Evolutionary conservation across 1,140 invertebrate species (phyloP).

Genomic region (Temnothorax curvispinosus): DNA sequence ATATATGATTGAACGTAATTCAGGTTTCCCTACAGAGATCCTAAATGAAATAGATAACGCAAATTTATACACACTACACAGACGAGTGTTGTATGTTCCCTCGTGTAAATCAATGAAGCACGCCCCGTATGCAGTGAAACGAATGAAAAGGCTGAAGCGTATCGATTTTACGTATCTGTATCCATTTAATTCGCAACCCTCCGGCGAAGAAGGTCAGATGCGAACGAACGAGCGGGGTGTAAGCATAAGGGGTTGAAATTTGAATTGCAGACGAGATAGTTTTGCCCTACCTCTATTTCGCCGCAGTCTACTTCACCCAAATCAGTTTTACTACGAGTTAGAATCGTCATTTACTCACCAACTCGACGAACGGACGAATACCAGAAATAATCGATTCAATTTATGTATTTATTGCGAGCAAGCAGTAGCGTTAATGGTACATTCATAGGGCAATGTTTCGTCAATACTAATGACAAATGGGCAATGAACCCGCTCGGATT

Average conservation of each 20-base stretch:
- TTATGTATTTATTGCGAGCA: conserved; percentile 78
- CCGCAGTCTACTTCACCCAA: conserved; percentile 64
- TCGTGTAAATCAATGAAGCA: conserved; percentile 27
- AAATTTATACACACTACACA: conserved; percentile 41
- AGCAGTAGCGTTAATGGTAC: conserved; percentile 72
- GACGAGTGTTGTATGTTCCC: conserved; percentile 12
- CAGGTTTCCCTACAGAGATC: not conserved
- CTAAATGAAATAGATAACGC: conserved; percentile 41
- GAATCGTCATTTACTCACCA: conserved; percentile 75
- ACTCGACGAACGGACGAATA: conserved; percentile 62
- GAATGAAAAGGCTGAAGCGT: conserved; percentile 61
- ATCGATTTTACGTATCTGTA: conserved; percentile 76
- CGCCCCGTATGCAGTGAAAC: not conserved
- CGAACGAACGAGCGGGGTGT: conserved; percentile 46
- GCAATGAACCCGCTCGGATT: conserved; percentile 68
- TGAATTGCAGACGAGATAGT: conserved; percentile 80
- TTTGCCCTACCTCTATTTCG: conserved; percentile 28
- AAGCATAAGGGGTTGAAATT: conserved; percentile 80
- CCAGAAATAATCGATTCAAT: conserved; percentile 80
- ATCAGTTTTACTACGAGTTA: conserved; percentile 78
- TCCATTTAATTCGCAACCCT: conserved; percentile 76
- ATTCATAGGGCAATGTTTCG: conserved; percentile 79
- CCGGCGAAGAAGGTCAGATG: conserved; percentile 63
- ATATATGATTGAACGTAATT: conserved; percentile 23
- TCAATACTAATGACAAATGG: conserved; percentile 73